phyloP scores from a whole-genome alignment of 2,113 vertebrate genomes.

The Rhea americana region DNA sequence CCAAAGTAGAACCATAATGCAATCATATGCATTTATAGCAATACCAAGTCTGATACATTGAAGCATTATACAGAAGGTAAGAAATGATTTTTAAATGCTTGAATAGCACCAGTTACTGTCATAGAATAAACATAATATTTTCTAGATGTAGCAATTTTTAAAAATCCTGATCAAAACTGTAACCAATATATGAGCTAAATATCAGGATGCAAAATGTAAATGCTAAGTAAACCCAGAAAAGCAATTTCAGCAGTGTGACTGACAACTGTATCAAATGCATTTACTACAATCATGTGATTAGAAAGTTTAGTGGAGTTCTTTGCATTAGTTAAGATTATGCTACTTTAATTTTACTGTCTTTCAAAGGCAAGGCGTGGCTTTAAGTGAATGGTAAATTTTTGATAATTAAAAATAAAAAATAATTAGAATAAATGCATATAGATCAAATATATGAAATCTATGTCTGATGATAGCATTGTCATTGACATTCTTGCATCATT shows the following conservation, averaged over 20 bases:
- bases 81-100: not conserved
- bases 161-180: not conserved
- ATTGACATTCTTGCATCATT: not conserved
- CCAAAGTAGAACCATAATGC: not conserved
- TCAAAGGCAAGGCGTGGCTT: conserved; percentile 9
- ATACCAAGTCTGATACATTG: not conserved
- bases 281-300: conserved; percentile 15
- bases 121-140: not conserved
- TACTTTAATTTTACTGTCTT: not conserved
- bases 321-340: not conserved
- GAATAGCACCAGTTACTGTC: not conserved
- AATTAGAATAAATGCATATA: conserved; percentile 20
- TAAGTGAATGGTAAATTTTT: not conserved
- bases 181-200: not conserved
- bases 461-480: not conserved
- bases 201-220: not conserved
- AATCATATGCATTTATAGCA: not conserved
- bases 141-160: not conserved
- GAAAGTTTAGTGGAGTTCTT: conserved; percentile 15
- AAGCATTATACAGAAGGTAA: not conserved
- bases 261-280: conserved; percentile 15
- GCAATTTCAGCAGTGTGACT: not conserved
- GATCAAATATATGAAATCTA: not conserved
- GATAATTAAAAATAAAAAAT: not conserved
- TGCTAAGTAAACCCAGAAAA: not conserved